Evolutionary conservation across 1,140 invertebrate species (phyloP), one percentile per base, ranked within the genome.

Genomic region (Apocrypta bakeri): DNA sequence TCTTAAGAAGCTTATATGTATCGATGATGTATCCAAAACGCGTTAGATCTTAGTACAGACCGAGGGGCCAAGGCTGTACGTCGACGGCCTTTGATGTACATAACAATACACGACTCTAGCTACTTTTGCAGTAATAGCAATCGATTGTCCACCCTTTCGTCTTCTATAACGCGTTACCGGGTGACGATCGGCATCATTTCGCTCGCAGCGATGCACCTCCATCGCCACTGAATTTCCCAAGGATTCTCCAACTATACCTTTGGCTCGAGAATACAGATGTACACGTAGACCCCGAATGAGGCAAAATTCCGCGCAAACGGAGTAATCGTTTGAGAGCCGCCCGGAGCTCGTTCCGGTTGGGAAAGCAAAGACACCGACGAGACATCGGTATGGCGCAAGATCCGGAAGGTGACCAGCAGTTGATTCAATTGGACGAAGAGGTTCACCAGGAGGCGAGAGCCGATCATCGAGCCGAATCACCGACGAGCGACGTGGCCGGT

Each of bases 401-500:
- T 11, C 76, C 37, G 12, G 63, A 21, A 56, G 9, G 21, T 31
- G 79, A 74, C 31, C 37, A 79, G 78, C 29, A 61, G n/a, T n/a
- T 31, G 79, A 29, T 25, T 11, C 48, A 21, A 17, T 17, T 56
- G 3, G 48, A 56, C 21, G 48, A 56, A 0, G 48, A 72, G 1
- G 21, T 2, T n/a, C n/a, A n/a, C 1, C n/a, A 33, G 21, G 78
- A 72, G 42, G 68, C 27, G 12, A 29, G 37, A 63, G 42, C 12
- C 78, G 48, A 17, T 21, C 64, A n/a, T 25, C 40, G 42, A 40
- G 0, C 40, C 48, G 68, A 7, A 21, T 88, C 88, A 3, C 81
- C 84, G 42, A 82, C 83, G 31, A 89, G 87, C 80, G 88, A 88
- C 29, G 64, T 86, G 24, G 85, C 85, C 1, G 79, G 83, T 12